Evolutionary conservation across 2,797 vertebrate genomes (phyloP), one percentile per base, ranked within the genome.

Genomic region (Lutjanus argentimaculatus): DNA sequence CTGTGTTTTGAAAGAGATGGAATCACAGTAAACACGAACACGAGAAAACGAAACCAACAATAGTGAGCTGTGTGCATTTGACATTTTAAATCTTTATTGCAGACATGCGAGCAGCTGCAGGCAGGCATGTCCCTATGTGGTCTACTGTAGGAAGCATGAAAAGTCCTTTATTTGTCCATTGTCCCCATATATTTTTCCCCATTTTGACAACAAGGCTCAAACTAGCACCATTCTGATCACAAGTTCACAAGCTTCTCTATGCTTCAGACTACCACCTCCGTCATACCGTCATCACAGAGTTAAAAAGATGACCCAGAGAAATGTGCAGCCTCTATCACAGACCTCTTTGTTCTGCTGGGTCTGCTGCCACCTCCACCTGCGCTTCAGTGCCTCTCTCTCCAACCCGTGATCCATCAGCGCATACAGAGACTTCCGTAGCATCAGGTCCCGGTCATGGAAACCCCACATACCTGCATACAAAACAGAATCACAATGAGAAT

Each of bases 321-420:
- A 58, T 14, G 36, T 11, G 66, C 57, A 6, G 57, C 40, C 21
- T 46, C 10, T 6, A 21, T 10, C 19, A 78, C 93, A 63, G 63
- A 99, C 98, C 98, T 99, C 98, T 93, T 99, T 99, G 93, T 99
- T 99, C 95, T 99, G 98, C 95, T 97, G 97, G 0, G 97, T 99
- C 78, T 99, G 98, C 91, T 99, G 98, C 97, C 98, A 99, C 77
- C 98, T 96, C 98, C 98, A 99, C 53, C 98, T 91, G 43, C 98
- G 90, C 89, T 92, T 96, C 85, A 99, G 90, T 0, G 98, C 97
- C 19, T 98, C 98, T 80, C 97, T 95, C 90, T 99, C 98, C 2
- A 63, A 63, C 0, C 98, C 98, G 59, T 97, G 97, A 53, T 98
- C 98, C 97, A 99, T 99, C 81, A 99, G 88, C 0, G 97, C 94